phyloP scores from a whole-genome alignment of 2,888 invertebrate species.

The Aphrophora alni region DNA sequence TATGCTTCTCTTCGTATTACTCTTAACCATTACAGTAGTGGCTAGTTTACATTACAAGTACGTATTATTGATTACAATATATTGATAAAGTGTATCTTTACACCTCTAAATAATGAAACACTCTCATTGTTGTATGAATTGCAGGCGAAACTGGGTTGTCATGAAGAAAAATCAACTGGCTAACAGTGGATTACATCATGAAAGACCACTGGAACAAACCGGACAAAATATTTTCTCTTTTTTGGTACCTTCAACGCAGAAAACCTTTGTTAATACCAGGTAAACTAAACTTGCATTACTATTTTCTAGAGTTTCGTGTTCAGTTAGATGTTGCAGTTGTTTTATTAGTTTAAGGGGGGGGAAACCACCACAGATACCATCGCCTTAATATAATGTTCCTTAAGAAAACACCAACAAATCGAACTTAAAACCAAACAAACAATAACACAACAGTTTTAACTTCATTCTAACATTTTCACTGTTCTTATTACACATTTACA shows the following conservation, averaged over 20 bases:
- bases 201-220: slow-evolving; percentile 33
- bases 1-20: slow-evolving; percentile 73
- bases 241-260: slow-evolving; percentile 57
- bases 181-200: slow-evolving; percentile 49
- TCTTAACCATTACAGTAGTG: slow-evolving; percentile 75
- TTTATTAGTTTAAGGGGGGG: too few species aligned
- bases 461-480: too few species aligned
- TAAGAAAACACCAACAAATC: too few species aligned
- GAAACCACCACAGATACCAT: too few species aligned
- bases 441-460: too few species aligned
- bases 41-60: slow-evolving; percentile 80
- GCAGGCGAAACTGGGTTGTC: slow-evolving; percentile 78
- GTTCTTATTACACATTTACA: too few species aligned
- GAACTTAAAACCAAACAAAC: too few species aligned
- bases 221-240: slow-evolving; percentile 57
- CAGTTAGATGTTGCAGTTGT: too few species aligned
- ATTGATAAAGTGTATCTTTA: too few species aligned
- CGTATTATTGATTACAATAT: slow-evolving; percentile 43
- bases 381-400: too few species aligned
- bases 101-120: too few species aligned
- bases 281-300: slow-evolving; percentile 25
- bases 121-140: too few species aligned
- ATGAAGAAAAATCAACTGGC: slow-evolving; percentile 69
- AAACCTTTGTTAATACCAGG: slow-evolving; percentile 53
- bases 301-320: slow-evolving; percentile 2